phyloP scores from a whole-genome alignment of 2,113 vertebrate genomes.

The Semicossyphus pulcher region DNA sequence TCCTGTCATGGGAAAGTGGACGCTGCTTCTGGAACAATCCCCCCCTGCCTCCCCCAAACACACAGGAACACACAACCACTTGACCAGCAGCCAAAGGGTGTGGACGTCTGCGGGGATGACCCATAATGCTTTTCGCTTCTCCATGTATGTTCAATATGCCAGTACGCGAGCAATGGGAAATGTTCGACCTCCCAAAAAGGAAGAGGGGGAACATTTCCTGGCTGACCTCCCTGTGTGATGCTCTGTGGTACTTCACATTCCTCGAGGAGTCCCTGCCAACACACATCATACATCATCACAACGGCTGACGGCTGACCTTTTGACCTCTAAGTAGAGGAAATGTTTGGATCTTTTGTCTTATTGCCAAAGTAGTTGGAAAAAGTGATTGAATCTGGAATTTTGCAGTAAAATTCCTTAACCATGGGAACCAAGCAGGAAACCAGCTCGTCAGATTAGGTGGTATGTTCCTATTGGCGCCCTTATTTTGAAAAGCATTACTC shows the following conservation, averaged over 20 bases:
- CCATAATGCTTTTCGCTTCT: conserved; percentile 27
- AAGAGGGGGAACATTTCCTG: conserved; percentile 68
- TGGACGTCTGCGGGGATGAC: conserved; percentile 18
- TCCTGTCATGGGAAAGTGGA: conserved; percentile 77
- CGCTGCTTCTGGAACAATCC: conserved; percentile 44
- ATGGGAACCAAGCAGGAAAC: conserved; percentile 19
- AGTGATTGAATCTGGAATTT: background rate
- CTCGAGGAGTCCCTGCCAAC: conserved; percentile 38
- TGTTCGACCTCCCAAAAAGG: conserved; percentile 63
- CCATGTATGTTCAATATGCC: conserved; percentile 42
- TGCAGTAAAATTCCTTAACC: background rate
- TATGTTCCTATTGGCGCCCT: conserved; percentile 18
- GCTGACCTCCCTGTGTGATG: conserved; percentile 40
- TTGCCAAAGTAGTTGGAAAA: conserved; percentile 1
- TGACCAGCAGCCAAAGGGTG: conserved; percentile 68
- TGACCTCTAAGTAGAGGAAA: conserved; percentile 6
- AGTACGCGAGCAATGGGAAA: conserved; percentile 75
- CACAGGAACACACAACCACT: conserved; percentile 1
- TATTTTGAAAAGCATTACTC: conserved; percentile 37
- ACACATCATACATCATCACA: conserved; percentile 25
- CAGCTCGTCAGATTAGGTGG: conserved; percentile 20
- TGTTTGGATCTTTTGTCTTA: background rate
- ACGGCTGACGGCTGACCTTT: background rate
- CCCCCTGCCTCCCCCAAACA: background rate
- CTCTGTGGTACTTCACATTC: conserved; percentile 43